Conservation (phyloP, 2,888 invertebrate species). For the Agrochola circellaris region DNA sequence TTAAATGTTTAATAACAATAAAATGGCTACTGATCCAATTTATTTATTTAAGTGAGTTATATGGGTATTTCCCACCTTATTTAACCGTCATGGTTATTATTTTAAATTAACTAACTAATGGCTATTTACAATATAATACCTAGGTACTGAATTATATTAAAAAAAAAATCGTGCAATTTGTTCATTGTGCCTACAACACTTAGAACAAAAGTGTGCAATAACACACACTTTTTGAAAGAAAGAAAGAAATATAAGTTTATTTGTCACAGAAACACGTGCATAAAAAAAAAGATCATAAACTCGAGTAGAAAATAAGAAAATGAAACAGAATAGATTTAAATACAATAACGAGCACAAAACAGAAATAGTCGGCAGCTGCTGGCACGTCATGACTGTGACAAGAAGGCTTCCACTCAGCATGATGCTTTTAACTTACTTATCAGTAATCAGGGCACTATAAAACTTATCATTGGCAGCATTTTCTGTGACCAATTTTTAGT, state of each 20-base stretch:
- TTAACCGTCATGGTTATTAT: not conserved
- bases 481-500: not conserved
- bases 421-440: not conserved
- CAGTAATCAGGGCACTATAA: not conserved
- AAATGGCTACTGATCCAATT: not conserved
- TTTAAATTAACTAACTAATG: too few relatives aligned
- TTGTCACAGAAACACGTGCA: too few relatives aligned
- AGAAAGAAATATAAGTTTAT: too few relatives aligned
- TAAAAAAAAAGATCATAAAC: too few relatives aligned
- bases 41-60: not conserved
- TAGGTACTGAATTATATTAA: not conserved
- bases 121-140: slow-evolving; percentile 3
- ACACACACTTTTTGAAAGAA: too few relatives aligned
- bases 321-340: too few relatives aligned
- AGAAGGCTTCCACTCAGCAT: too few relatives aligned
- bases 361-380: too few relatives aligned
- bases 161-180: not conserved
- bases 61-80: not conserved
- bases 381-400: too few relatives aligned
- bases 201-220: too few relatives aligned
- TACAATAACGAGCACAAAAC: too few relatives aligned
- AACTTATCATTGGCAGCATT: not conserved
- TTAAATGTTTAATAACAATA: not conserved
- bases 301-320: too few relatives aligned
- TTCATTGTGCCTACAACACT: not conserved